These are phyloP conservation scores for Neodon shergylaensis DNA, from an alignment of 2,113 vertebrate genomes.

Conservation along the genomic window DNA sequence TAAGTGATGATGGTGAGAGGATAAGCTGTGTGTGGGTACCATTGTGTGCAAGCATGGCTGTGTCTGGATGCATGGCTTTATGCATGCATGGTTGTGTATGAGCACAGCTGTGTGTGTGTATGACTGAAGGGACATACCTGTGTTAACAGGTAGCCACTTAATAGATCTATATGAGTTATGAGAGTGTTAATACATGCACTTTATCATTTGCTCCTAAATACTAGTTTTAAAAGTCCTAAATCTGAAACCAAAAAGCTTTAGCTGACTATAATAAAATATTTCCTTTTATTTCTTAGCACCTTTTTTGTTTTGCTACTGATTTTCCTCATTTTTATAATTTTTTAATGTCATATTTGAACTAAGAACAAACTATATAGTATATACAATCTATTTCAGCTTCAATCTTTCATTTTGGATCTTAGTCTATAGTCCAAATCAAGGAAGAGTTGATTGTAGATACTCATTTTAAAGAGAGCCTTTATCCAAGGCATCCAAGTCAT, in stretches of 20 bases:
- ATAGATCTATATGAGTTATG: neutral
- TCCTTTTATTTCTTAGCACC: neutral
- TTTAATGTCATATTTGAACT: neutral
- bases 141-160: neutral
- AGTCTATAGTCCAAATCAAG: neutral
- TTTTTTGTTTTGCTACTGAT: neutral
- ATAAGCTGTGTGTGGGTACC: neutral
- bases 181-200: neutral
- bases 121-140: neutral
- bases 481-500: neutral
- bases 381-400: neutral
- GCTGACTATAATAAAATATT: neutral
- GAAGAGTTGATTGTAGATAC: neutral
- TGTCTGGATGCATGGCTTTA: neutral
- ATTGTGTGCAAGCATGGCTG: neutral
- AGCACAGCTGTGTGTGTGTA: neutral
- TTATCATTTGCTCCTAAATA: neutral
- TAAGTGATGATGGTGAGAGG: neutral
- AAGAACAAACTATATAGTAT: neutral
- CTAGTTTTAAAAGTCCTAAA: constrained; percentile 13
- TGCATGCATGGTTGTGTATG: neutral
- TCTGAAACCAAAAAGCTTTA: neutral
- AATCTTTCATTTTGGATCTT: neutral
- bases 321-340: neutral
- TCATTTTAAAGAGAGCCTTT: neutral